These are phyloP conservation scores for Pseudococcus jackbeardsleyi DNA, from an alignment of 2,888 invertebrate genomes.

Conservation along the genomic window DNA sequence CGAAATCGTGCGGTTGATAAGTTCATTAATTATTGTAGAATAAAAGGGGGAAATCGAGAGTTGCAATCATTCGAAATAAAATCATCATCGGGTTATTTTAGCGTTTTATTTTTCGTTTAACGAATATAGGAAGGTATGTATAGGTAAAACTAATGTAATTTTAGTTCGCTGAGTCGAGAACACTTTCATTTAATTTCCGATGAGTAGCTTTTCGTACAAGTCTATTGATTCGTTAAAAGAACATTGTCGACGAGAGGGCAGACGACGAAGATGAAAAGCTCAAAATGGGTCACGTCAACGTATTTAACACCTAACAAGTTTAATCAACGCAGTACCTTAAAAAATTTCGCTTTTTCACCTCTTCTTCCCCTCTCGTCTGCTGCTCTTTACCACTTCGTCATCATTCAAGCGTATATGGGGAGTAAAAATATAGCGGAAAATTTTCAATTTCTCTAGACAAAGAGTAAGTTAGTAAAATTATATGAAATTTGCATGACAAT, in stretches of 20 bases:
- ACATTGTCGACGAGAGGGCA: not conserved
- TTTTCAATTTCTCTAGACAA: conserved; percentile 24
- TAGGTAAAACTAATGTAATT: conserved; percentile 18
- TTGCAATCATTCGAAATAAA: not conserved
- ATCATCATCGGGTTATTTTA: not conserved
- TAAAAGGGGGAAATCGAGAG: not conserved
- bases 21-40: conserved; percentile 15
- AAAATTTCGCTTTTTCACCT: not conserved
- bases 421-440: conserved; percentile 32
- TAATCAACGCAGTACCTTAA: conserved; percentile 28
- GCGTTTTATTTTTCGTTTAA: not conserved
- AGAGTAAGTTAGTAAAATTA: conserved; percentile 24
- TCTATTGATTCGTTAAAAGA: conserved; percentile 28
- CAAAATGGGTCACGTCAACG: conserved; percentile 32
- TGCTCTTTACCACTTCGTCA: not conserved
- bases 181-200: conserved; percentile 39
- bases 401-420: not conserved
- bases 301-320: conserved; percentile 9
- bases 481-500: conserved; percentile 24
- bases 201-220: conserved; percentile 8
- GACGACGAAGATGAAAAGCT: conserved; percentile 8
- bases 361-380: not conserved
- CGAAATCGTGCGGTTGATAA: conserved; percentile 13
- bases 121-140: not conserved
- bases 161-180: conserved; percentile 18